Evolutionary conservation across 1,140 invertebrate genomes (phyloP).

Genomic region (Pseudomyrmex dendroicus): DNA sequence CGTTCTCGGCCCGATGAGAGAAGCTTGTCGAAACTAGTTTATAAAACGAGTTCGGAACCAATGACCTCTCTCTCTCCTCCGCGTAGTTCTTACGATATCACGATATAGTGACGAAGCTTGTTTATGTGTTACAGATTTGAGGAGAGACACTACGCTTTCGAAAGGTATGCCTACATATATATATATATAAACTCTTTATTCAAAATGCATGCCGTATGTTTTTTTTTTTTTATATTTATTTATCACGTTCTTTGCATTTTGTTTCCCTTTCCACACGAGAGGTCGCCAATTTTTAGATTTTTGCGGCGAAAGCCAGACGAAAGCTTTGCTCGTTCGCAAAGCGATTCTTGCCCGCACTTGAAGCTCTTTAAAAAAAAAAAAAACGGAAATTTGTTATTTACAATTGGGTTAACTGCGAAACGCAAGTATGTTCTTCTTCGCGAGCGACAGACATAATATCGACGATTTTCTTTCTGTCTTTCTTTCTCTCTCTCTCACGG

Average conservation of each 20-base stretch:
- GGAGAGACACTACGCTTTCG: slow-evolving; percentile 85
- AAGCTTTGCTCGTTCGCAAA: not conserved
- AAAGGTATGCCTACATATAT: slow-evolving; percentile 79
- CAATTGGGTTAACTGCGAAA: not conserved
- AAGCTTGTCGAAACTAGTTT: slow-evolving; percentile 70
- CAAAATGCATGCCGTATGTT: slow-evolving; percentile 64
- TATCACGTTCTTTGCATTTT: not conserved
- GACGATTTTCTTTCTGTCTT: not conserved
- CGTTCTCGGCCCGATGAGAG: slow-evolving; percentile 13
- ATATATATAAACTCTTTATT: slow-evolving; percentile 68
- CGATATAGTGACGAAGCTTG: slow-evolving; percentile 79
- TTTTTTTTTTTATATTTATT: not conserved
- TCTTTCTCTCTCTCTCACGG: slow-evolving; percentile 2
- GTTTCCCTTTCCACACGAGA: no score
- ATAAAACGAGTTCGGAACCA: slow-evolving; percentile 68
- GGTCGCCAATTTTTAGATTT: not conserved
- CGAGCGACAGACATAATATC: not conserved
- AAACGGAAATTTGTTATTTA: not conserved
- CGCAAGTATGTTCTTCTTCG: not conserved
- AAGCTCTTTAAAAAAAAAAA: not conserved
- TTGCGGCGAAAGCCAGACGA: not conserved
- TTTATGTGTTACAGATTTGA: slow-evolving; percentile 86
- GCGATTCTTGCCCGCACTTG: not conserved
- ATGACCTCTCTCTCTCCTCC: slow-evolving; percentile 53
- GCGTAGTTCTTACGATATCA: slow-evolving; percentile 29